Percentiles rank a stretch among this genome's conserved stretches.
Conservation (phyloP, 2,888 invertebrate species). For the Melanargia galathea region DNA sequence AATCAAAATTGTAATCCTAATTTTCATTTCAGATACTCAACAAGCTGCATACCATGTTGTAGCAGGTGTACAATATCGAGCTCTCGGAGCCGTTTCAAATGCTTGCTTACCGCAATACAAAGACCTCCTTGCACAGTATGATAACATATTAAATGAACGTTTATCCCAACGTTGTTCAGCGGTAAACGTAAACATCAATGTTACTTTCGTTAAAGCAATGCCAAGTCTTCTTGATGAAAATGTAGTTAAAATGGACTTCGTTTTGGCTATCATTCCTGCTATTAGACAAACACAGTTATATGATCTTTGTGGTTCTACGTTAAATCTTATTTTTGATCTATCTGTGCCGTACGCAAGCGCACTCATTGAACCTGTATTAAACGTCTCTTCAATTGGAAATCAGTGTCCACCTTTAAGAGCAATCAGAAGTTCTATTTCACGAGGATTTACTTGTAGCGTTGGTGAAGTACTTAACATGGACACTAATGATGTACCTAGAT, state of each 20-base stretch:
- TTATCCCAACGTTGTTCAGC: constrained; percentile 96
- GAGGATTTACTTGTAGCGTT: constrained; percentile 96
- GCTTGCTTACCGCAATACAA: constrained; percentile 93
- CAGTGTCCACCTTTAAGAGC: constrained; percentile 96
- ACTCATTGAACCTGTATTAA: constrained; percentile 93
- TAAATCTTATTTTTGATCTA: constrained; percentile 96
- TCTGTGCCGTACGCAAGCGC: constrained; percentile 96
- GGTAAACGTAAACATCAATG: constrained; percentile 96
- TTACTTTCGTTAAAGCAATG: constrained; percentile 91
- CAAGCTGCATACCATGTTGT: constrained; percentile 97
- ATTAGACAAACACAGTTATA: constrained; percentile 95
- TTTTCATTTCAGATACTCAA: constrained; percentile 87
- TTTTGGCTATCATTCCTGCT: constrained; percentile 92
- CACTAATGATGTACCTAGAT: constrained; percentile 94
- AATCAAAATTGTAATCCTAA: constrained; percentile 14
- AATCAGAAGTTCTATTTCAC: constrained; percentile 89
- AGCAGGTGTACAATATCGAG: constrained; percentile 92
- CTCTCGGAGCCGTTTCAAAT: constrained; percentile 93
- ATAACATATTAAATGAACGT: constrained; percentile 88
- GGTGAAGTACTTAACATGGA: constrained; percentile 98
- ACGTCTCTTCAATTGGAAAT: constrained; percentile 94
- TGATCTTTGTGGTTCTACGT: constrained; percentile 96
- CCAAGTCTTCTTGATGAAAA: constrained; percentile 93
- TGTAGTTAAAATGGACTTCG: constrained; percentile 94
- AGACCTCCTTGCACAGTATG: constrained; percentile 91